Evolutionary conservation across 1,140 invertebrate species (phyloP).

Genomic region (Palaemon carinicauda): DNA sequence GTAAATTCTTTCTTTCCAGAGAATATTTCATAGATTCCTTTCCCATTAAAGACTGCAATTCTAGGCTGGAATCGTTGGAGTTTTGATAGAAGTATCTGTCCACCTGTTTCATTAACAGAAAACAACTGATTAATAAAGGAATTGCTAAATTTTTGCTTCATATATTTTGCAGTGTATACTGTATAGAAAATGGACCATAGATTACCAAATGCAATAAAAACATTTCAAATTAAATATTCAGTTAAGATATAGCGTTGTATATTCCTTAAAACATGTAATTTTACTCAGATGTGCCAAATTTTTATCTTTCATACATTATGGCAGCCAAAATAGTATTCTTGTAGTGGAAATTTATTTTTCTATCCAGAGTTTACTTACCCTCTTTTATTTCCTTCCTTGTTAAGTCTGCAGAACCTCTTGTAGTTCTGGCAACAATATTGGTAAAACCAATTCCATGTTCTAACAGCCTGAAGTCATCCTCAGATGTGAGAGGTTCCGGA

Average conservation of each 20-base stretch:
- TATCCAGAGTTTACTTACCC: constrained; percentile 67
- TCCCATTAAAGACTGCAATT: constrained; percentile 98
- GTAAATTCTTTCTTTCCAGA: constrained; percentile 96
- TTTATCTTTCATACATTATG: too few species aligned
- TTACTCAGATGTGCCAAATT: too few species aligned
- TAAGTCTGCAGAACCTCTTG: constrained; percentile 93
- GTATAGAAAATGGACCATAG: too few species aligned
- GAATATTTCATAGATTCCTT: constrained; percentile 97
- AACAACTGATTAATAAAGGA: too few species aligned
- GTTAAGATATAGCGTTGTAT: background rate
- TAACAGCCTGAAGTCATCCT: constrained; percentile 92
- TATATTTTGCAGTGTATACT: too few species aligned
- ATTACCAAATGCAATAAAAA: background rate
- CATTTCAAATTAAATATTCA: background rate
- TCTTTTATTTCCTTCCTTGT: constrained; percentile 97
- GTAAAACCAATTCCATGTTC: constrained; percentile 97
- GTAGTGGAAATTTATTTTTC: background rate
- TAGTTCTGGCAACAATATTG: constrained; percentile 94
- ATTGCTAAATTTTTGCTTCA: background rate
- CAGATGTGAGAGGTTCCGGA: constrained; percentile 92
- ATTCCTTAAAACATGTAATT: too few species aligned
- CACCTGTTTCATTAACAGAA: constrained; percentile 69
- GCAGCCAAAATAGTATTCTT: too few species aligned
- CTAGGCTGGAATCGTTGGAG: constrained; percentile 91
- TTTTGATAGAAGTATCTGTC: constrained; percentile 89